Base-by-base conservation (phyloP, 2,113 vertebrate species). In the Centropristis striata region DNA sequence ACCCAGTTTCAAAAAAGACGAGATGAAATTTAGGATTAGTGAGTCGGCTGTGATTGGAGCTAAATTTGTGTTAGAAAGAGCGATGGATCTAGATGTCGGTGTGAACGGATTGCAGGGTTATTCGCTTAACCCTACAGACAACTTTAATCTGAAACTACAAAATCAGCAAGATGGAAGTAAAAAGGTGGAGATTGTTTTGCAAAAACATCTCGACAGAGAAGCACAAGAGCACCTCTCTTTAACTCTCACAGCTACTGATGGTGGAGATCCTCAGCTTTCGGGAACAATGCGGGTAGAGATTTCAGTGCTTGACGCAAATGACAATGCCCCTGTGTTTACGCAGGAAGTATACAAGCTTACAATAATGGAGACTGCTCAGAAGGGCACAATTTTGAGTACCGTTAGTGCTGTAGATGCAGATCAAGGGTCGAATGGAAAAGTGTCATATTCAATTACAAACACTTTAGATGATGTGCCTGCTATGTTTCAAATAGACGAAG, bases 11-110 rank as follows among this genome's bases (percentile, higher is more conserved):
- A 85, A 85, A 74, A 89, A 86, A 41, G 71, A 18, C 1, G 80
- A 87, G 46, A 89, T 86, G 83, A 81, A 50, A 77, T 91, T 91
- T 0, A 73, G 65, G 20, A 91, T 91, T 4, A 89, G 87, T 0
- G 89, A 91, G 60, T 89, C 89, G 2, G 87, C 87, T 57, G 82
- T 82, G 8, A 79, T 84, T 13, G 87, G 87, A 49, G 80, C 85
- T 0, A 91, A 89, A 91, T 91, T 91, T 60, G 85, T 89, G 5
- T 58, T 91, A 2, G 89, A 91, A n/a, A 81, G 39, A 58, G 89
- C 87, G 3, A 8, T 89, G 65, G 89, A 91, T 78, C 64, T 74
- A 0, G 89, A 91, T 50, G 83, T 91, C 1, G 83, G 80, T 0
- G 66, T 20, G 7, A 91, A 91, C 18, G 84, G 85, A 12, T 14